Conservation (phyloP, 2,797 vertebrate genomes). For the Hyperoplus immaculatus region DNA sequence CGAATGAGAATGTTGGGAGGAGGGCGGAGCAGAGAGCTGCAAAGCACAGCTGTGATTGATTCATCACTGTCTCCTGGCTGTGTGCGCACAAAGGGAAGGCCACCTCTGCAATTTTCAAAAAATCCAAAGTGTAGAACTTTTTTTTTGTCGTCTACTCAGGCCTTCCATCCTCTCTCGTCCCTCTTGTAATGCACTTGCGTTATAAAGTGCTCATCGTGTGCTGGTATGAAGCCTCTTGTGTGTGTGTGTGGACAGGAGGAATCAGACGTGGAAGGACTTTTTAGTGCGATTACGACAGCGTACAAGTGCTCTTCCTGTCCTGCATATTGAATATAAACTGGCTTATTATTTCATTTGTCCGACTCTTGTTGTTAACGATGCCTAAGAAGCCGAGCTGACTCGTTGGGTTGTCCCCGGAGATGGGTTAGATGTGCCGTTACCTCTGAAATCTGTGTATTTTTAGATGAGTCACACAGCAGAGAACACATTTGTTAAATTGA, state of each 20-base stretch:
- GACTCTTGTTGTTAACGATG: constrained; percentile 21
- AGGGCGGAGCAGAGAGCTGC: constrained; percentile 23
- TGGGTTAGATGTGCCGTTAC: constrained; percentile 8
- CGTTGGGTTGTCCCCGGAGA: constrained; percentile 26
- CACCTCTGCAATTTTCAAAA: constrained; percentile 54
- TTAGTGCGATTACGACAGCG: neutral
- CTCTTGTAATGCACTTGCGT: constrained; percentile 5
- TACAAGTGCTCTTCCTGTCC: constrained; percentile 34
- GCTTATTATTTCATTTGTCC: constrained; percentile 16
- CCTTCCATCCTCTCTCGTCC: constrained; percentile 7
- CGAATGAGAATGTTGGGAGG: constrained; percentile 46
- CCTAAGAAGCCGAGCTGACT: constrained; percentile 30
- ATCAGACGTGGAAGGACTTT: constrained; percentile 22
- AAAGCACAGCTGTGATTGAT: constrained; percentile 64
- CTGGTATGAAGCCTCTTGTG: constrained; percentile 45
- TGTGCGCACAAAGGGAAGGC: constrained; percentile 38
- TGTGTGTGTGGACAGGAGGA: constrained; percentile 31
- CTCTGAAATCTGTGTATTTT: constrained; percentile 40
- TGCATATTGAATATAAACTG: constrained; percentile 8
- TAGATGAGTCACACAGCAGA: constrained; percentile 52
- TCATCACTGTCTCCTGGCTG: constrained; percentile 45
- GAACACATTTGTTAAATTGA: constrained; percentile 53
- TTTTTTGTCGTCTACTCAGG: constrained; percentile 29
- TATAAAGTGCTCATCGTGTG: constrained; percentile 29
- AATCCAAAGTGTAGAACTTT: constrained; percentile 38